These are phyloP conservation scores for Seira ritae DNA, from an alignment of 2,888 invertebrate genomes.

Conservation along the genomic window DNA sequence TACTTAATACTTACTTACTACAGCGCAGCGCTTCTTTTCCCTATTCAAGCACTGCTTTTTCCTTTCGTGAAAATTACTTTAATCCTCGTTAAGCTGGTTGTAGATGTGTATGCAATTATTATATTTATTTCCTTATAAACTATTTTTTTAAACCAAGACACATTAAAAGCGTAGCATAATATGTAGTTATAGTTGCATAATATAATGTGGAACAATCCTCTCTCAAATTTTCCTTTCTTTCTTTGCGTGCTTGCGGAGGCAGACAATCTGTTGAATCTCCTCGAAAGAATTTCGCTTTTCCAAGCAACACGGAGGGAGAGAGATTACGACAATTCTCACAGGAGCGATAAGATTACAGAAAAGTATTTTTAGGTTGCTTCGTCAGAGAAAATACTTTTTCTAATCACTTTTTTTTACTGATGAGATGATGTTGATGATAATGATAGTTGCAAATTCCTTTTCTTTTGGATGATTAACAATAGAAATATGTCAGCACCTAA, in stretches of 20 bases:
- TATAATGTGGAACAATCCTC: too few relatives aligned
- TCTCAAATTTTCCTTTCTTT: not conserved
- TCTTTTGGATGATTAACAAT: not conserved
- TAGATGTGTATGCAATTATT: not conserved
- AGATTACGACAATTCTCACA: conserved; percentile 17
- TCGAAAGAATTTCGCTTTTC: not conserved
- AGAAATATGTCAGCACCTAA: too few relatives aligned
- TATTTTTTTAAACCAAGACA: not conserved
- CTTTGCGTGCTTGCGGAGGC: not conserved
- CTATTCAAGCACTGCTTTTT: conserved; percentile 22
- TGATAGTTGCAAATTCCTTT: conserved; percentile 2
- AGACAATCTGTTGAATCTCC: conserved; percentile 3
- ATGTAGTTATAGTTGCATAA: too few relatives aligned
- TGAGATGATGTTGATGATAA: too few relatives aligned
- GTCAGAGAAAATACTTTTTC: not conserved
- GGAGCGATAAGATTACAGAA: conserved; percentile 16
- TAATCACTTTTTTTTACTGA: conserved; percentile 7
- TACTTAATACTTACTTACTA: too few relatives aligned
- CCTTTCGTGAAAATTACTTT: conserved; percentile 35
- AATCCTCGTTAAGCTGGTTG: conserved; percentile 52
- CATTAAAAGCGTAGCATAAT: not conserved
- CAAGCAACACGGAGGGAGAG: not conserved
- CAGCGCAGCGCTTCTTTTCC: not conserved
- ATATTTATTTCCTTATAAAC: not conserved
- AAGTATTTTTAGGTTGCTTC: conserved; percentile 8